Percentiles rank a stretch among this genome's conserved stretches.
These are phyloP conservation scores for Drosophila takahashii DNA, from an alignment of 1,140 invertebrate genomes.

Conservation along the genomic window DNA sequence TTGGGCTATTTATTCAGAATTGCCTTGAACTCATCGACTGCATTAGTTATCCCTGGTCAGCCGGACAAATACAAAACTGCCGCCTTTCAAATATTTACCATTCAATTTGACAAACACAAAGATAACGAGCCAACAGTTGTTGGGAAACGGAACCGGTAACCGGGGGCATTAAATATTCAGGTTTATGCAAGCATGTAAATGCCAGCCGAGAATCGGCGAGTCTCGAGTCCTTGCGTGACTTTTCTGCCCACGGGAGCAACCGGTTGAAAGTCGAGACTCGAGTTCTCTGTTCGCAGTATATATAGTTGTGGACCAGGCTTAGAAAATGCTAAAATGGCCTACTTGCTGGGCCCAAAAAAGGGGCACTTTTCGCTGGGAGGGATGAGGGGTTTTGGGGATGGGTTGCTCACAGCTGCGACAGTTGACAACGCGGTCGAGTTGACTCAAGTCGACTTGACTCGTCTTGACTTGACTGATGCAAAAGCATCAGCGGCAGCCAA, in stretches of 20 bases:
- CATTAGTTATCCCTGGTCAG: constrained; percentile 3
- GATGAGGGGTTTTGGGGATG: too few species aligned
- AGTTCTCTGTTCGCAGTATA: constrained; percentile 1
- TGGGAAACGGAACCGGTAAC: constrained; percentile 7
- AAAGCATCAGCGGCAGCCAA: constrained; percentile 46
- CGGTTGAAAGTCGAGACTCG: constrained; percentile 54
- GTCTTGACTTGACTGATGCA: constrained; percentile 64
- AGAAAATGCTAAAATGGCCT: constrained; percentile 72
- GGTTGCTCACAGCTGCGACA: constrained; percentile 15
- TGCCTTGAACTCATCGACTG: constrained; percentile 26
- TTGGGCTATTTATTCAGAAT: constrained; percentile 1
- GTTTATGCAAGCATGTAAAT: constrained; percentile 79
- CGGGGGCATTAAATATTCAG: constrained; percentile 67
- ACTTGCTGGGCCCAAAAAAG: constrained; percentile 50
- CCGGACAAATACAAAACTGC: constrained; percentile 13
- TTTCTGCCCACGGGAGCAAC: constrained; percentile 59
- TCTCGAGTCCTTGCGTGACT: constrained; percentile 54
- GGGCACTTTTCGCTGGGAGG: not conserved
- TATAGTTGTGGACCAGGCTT: constrained; percentile 19
- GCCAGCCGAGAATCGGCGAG: constrained; percentile 38
- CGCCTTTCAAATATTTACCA: constrained; percentile 75
- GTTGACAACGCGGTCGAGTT: constrained; percentile 67
- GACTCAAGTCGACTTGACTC: constrained; percentile 56
- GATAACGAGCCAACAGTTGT: constrained; percentile 72
- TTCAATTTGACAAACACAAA: constrained; percentile 71